phyloP scores from a whole-genome alignment of 1,140 invertebrate genomes.

The Plutomurus gul region DNA sequence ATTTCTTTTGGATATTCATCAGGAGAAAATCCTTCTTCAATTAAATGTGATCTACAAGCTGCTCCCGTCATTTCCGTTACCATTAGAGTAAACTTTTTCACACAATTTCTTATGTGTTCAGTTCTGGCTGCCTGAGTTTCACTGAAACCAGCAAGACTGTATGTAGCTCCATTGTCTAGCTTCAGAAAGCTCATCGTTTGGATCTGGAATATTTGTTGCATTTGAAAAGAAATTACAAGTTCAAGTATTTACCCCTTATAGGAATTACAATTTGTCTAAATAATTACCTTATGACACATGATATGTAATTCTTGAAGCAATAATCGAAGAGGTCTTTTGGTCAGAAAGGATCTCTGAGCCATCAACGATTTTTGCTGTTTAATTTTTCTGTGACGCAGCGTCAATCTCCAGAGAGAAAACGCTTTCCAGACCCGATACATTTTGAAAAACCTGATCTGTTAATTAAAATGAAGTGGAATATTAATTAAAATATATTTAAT shows the following conservation, averaged over 20 bases:
- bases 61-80: constrained; percentile 68
- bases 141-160: not conserved
- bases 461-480: not conserved
- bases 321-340: constrained; percentile 70
- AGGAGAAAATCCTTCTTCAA: constrained; percentile 72
- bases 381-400: constrained; percentile 72
- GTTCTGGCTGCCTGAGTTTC: not conserved
- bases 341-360: constrained; percentile 71
- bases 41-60: constrained; percentile 72
- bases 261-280: no score
- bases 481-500: not conserved
- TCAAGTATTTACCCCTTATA: no score
- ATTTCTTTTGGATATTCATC: constrained; percentile 63
- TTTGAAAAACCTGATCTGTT: constrained; percentile 72
- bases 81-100: constrained; percentile 64
- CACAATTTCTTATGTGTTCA: not conserved
- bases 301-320: constrained; percentile 70
- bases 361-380: constrained; percentile 64
- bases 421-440: constrained; percentile 79
- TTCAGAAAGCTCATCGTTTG: constrained; percentile 55
- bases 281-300: constrained; percentile 72
- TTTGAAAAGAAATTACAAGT: no score
- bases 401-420: constrained; percentile 78
- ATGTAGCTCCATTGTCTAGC: not conserved
- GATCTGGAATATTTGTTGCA: no score